phyloP scores from a whole-genome alignment of 2,888 invertebrate species.

The Agriopis aurantiaria region DNA sequence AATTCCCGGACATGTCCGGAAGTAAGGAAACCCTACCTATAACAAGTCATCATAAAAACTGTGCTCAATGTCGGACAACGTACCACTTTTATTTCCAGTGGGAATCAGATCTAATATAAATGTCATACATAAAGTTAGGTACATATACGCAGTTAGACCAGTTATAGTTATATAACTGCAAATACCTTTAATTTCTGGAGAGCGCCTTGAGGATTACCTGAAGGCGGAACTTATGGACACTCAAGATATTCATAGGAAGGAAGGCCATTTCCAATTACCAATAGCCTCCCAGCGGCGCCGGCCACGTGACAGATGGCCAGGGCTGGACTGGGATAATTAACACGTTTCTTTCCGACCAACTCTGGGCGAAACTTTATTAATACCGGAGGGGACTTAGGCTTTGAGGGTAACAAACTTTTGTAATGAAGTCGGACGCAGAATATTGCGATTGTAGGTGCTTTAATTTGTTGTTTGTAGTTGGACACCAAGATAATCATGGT shows the following conservation, averaged over 20 bases:
- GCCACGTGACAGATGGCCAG: constrained; percentile 76
- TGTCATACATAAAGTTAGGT: not conserved
- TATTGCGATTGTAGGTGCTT: constrained; percentile 76
- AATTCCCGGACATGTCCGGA: no score
- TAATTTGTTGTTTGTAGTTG: constrained; percentile 79
- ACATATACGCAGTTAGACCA: not conserved
- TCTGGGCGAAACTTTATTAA: constrained; percentile 85
- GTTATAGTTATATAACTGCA: no score
- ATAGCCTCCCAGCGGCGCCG: constrained; percentile 50
- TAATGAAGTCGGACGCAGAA: constrained; percentile 83
- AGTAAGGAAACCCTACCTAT: no score
- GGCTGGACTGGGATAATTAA: constrained; percentile 78
- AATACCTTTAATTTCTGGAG: constrained; percentile 9
- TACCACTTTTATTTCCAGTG: not conserved
- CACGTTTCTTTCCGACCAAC: constrained; percentile 79
- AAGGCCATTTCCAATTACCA: constrained; percentile 52
- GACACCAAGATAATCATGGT: not conserved
- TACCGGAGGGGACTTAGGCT: constrained; percentile 80
- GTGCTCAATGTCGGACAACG: not conserved
- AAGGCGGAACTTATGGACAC: constrained; percentile 14
- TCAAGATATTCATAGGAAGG: constrained; percentile 40
- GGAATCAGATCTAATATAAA: not conserved
- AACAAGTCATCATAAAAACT: not conserved
- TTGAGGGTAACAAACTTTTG: constrained; percentile 84
- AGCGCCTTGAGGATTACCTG: constrained; percentile 17